Percentiles rank a stretch among this genome's conserved stretches.
These are phyloP conservation scores for Scomber japonicus DNA, from an alignment of 2,113 vertebrate species.

Conservation along the genomic window DNA sequence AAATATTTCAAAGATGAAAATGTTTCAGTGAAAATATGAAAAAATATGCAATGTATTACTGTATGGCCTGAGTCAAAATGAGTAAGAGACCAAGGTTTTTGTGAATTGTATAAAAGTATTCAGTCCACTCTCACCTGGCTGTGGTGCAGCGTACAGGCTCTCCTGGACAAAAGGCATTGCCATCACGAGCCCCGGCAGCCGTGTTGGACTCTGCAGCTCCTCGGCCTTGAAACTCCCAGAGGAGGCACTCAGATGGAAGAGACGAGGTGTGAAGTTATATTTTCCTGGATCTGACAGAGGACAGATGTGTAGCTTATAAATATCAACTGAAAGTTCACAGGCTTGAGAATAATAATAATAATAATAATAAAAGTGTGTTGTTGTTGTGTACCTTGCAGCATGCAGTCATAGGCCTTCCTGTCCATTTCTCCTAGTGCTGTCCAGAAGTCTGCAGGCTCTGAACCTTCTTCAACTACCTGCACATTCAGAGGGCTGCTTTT, in stretches of 20 bases:
- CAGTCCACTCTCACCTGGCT: constrained; percentile 79
- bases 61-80: too few relatives aligned
- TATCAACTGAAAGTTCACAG: not conserved
- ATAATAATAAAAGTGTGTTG: not conserved
- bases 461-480: constrained; percentile 83
- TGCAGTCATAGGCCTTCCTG: constrained; percentile 87
- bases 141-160: constrained; percentile 75
- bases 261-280: constrained; percentile 86
- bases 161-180: constrained; percentile 86
- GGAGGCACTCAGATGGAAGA: constrained; percentile 82
- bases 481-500: constrained; percentile 61
- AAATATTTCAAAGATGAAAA: too few relatives aligned
- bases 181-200: constrained; percentile 72
- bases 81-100: not conserved
- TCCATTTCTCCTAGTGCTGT: constrained; percentile 80
- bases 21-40: too few relatives aligned
- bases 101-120: not conserved
- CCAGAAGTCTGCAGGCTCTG: constrained; percentile 86
- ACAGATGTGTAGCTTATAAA: not conserved
- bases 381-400: constrained; percentile 84
- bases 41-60: not conserved
- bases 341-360: not conserved
- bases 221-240: constrained; percentile 76
- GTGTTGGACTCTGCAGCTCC: constrained; percentile 76
- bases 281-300: constrained; percentile 82